These are phyloP conservation scores for Aleadryas rufinucha DNA, from an alignment of 2,113 vertebrate genomes.

Conservation along the genomic window DNA sequence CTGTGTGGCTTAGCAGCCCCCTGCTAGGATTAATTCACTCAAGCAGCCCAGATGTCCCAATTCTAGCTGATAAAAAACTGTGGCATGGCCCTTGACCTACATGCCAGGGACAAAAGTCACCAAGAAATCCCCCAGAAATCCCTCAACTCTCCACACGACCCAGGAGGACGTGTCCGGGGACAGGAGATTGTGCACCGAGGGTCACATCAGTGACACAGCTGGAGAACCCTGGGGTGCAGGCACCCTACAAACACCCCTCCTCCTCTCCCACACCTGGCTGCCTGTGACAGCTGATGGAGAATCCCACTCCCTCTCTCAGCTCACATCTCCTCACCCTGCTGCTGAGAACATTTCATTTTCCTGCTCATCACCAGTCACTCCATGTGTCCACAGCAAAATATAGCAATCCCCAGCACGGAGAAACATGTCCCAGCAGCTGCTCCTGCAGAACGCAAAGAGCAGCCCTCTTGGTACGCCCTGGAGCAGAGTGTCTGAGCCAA, in stretches of 20 bases:
- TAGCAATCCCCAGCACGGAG: not conserved
- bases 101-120: not conserved
- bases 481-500: not conserved
- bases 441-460: not conserved
- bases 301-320: not conserved
- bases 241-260: not conserved
- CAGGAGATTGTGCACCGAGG: not conserved
- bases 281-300: not conserved
- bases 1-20: not conserved
- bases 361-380: not conserved
- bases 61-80: not conserved
- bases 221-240: not conserved
- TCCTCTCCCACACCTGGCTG: not conserved
- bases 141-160: accelerated
- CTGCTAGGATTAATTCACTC: not conserved
- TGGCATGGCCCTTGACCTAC: not conserved
- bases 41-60: not conserved
- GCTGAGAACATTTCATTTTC: not conserved
- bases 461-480: not conserved
- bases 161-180: not conserved
- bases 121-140: not conserved
- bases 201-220: not conserved
- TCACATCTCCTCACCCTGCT: not conserved
- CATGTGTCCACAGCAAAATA: not conserved
- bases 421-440: not conserved